Percentiles rank a stretch among this genome's conserved stretches.
Evolutionary conservation across 2,888 invertebrate species (phyloP).

Genomic region (Eumacrocentrus americanus): DNA sequence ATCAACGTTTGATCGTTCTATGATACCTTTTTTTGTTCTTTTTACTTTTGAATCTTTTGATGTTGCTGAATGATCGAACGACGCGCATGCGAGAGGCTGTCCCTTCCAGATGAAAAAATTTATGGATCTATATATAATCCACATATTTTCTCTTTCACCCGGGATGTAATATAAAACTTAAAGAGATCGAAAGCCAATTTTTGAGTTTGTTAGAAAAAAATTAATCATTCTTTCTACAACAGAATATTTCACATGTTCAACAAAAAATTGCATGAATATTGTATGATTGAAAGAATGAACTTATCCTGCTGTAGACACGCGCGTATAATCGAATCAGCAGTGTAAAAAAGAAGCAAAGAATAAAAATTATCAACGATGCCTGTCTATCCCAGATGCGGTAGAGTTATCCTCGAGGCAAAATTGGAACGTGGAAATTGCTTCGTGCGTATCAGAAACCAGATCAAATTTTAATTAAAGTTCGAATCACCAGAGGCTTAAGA

Average conservation of each 20-base stretch:
- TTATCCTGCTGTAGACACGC: too few relatives aligned
- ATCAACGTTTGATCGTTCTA: slow-evolving; percentile 17
- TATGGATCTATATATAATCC: not conserved
- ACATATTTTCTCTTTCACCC: too few relatives aligned
- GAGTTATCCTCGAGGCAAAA: slow-evolving; percentile 46
- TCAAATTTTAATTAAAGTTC: slow-evolving; percentile 57
- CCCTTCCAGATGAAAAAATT: too few relatives aligned
- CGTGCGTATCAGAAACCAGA: slow-evolving; percentile 48
- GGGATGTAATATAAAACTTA: too few relatives aligned
- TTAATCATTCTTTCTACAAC: too few relatives aligned
- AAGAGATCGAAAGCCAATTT: too few relatives aligned
- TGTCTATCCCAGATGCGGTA: slow-evolving; percentile 33
- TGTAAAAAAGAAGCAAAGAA: not conserved
- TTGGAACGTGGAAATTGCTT: slow-evolving; percentile 48
- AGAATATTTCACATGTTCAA: too few relatives aligned
- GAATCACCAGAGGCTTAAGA: slow-evolving; percentile 52
- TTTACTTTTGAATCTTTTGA: slow-evolving; percentile 18
- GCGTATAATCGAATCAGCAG: not conserved
- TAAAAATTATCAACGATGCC: slow-evolving; percentile 6
- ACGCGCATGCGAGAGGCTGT: too few relatives aligned
- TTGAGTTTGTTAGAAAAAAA: too few relatives aligned
- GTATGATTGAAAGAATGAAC: not conserved
- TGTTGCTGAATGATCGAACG: slow-evolving; percentile 11
- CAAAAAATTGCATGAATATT: slow-evolving; percentile 28
- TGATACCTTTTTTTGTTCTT: not conserved